Base-by-base conservation (phyloP, 2,888 invertebrate genomes). In the Drosophila colorata region DNA sequence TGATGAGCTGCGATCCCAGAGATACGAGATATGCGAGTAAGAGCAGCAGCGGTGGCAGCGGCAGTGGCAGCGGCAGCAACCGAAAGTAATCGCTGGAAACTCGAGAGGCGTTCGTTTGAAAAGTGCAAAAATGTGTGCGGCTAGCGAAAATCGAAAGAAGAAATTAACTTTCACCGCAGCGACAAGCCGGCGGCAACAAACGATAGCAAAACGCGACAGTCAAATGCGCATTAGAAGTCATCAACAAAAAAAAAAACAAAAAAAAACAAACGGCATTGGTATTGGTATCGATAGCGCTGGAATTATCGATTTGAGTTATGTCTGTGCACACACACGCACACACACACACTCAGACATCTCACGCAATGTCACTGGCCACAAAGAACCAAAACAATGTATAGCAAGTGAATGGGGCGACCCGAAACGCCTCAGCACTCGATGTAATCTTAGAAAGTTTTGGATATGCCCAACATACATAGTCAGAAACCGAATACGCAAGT, bases 91-190 rank as follows among this genome's bases (percentile, higher is more conserved):
- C 67, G 74, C 73, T 75, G 74, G 74, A 74, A 88, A 82, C 79
- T 85, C 64, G 69, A 80, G 73, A 78, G 69, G 66, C 63, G 61
- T 44, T 70, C 76, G 68, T 80, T 78, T 81, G 69, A 78, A 85
- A 87, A 87, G 66, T 87, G 80, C 75, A 85, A 59, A 75, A 64
- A 67, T 73, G 78, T 66, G 59, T 76, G 58, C 41, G 68, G 60
- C 68, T 61, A 67, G 81, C 87, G 70, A 88, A 87, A 88, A 82
- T 73, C 69, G 76, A 88, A 81, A 87, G 73, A 75, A 75, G 77
- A 77, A 77, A 80, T 77, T 80, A 77, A 77, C 77, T 77, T 77
- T 77, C 77, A 80, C 77, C 77, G 61, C 61, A 69, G 60, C 67
- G 60, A 73, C 73, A 63, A 67, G 72, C 73, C 78, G 63, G 63